These are phyloP conservation scores for Ophion ellenae DNA, from an alignment of 2,888 invertebrate genomes.

Conservation along the genomic window DNA sequence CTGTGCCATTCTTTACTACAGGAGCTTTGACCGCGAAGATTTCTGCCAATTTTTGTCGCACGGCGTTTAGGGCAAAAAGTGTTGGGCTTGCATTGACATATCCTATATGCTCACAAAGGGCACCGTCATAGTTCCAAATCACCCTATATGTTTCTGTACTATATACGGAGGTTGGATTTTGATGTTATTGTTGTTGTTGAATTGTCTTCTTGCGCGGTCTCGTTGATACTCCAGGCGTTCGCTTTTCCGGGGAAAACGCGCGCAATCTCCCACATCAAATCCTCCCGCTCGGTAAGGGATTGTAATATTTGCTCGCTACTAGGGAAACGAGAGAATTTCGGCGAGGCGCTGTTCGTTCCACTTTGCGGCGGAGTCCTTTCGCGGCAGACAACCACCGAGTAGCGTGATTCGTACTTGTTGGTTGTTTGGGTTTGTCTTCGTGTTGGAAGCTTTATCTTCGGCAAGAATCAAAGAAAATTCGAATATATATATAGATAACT, in stretches of 20 bases:
- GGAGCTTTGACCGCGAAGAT: too few relatives aligned
- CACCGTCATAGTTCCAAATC: background rate
- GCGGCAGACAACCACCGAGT: background rate
- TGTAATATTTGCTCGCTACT: background rate
- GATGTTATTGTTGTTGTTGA: background rate
- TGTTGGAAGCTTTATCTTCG: background rate
- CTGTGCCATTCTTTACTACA: too few relatives aligned
- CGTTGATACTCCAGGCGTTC: background rate
- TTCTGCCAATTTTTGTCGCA: too few relatives aligned
- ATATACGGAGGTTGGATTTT: background rate
- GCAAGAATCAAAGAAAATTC: background rate
- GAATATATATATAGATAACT: background rate
- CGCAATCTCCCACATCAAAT: background rate
- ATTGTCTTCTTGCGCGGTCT: background rate
- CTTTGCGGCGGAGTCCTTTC: background rate
- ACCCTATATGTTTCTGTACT: background rate
- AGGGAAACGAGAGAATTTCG: background rate
- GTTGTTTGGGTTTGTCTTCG: background rate
- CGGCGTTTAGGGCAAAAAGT: too few relatives aligned
- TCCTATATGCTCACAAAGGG: background rate
- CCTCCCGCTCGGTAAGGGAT: background rate
- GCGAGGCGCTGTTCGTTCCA: background rate
- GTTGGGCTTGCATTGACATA: background rate
- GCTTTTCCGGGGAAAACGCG: background rate
- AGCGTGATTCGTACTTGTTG: background rate